Conservation (phyloP, 2,888 invertebrate genomes). For the Nemoura dubitans region DNA sequence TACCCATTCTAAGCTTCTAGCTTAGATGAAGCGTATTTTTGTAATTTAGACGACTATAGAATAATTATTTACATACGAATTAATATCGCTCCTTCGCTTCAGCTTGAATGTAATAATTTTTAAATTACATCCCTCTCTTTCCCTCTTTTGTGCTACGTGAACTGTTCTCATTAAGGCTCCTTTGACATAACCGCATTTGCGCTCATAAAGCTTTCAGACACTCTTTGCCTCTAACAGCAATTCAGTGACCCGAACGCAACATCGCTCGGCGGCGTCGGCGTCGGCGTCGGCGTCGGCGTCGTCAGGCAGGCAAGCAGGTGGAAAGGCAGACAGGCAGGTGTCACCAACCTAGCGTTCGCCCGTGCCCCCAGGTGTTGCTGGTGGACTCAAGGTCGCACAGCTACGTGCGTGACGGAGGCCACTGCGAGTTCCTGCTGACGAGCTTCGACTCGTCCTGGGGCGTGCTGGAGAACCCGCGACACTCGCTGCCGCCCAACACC, state of each 20-base stretch:
- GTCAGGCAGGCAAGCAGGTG: no score
- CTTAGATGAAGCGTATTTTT: neutral
- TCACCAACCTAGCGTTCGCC: neutral
- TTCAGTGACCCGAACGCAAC: neutral
- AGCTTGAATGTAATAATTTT: slow-evolving; percentile 24
- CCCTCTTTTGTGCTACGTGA: slow-evolving; percentile 26
- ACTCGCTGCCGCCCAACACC: slow-evolving; percentile 82
- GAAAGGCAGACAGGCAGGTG: no score
- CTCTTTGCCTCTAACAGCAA: slow-evolving; percentile 50
- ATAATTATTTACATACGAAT: slow-evolving; percentile 38
- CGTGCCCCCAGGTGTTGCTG: slow-evolving; percentile 69
- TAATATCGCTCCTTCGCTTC: slow-evolving; percentile 22
- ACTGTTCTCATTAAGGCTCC: slow-evolving; percentile 39
- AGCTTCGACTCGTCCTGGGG: slow-evolving; percentile 80
- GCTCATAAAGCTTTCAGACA: slow-evolving; percentile 68
- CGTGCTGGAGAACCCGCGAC: slow-evolving; percentile 76
- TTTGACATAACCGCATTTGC: slow-evolving; percentile 42
- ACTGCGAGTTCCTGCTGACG: slow-evolving; percentile 79
- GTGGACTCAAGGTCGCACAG: slow-evolving; percentile 79
- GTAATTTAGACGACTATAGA: neutral
- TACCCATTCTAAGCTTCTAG: neutral
- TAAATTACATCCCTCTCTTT: slow-evolving; percentile 12
- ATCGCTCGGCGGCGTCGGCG: neutral
- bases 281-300: neutral
- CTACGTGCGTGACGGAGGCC: slow-evolving; percentile 76